Conservation (phyloP, 64 coral and sea anemone genomes). For the Stichodactyla mertensii region DNA sequence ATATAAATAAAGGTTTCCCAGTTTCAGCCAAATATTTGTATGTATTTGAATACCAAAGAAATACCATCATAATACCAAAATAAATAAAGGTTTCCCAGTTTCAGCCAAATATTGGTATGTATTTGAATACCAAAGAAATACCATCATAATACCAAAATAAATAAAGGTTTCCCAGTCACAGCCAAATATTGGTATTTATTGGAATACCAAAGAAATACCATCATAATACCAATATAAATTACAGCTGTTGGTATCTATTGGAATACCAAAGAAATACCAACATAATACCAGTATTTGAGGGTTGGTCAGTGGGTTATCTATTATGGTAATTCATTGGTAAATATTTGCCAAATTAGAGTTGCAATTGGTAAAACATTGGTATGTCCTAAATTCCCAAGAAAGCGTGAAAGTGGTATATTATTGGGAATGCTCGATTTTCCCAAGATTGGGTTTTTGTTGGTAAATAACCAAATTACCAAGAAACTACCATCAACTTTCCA, state of each 20-base stretch:
- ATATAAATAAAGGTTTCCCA: not conserved
- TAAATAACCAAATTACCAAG: not conserved
- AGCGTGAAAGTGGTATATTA: not conserved
- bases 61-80: too few species aligned
- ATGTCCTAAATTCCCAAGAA: not conserved
- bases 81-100: too few species aligned
- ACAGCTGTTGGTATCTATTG: not conserved
- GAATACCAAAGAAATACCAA: not conserved
- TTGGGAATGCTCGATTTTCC: not conserved
- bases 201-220: too few species aligned
- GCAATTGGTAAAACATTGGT: not conserved
- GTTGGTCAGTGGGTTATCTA: not conserved
- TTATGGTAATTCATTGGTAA: not conserved
- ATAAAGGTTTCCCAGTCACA: too few species aligned
- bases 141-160: too few species aligned
- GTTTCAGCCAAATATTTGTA: not conserved
- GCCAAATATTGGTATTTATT: too few species aligned
- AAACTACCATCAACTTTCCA: not conserved
- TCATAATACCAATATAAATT: not conserved
- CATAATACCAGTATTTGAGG: not conserved
- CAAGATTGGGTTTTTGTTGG: slow-evolving; percentile 1
- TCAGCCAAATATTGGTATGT: too few species aligned
- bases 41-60: not conserved
- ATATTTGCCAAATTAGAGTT: not conserved
- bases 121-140: too few species aligned